Evolutionary conservation across 2,797 vertebrate species (phyloP), one percentile per base, ranked within the genome.

Genomic region (Sebastiscus albofasciatus): DNA sequence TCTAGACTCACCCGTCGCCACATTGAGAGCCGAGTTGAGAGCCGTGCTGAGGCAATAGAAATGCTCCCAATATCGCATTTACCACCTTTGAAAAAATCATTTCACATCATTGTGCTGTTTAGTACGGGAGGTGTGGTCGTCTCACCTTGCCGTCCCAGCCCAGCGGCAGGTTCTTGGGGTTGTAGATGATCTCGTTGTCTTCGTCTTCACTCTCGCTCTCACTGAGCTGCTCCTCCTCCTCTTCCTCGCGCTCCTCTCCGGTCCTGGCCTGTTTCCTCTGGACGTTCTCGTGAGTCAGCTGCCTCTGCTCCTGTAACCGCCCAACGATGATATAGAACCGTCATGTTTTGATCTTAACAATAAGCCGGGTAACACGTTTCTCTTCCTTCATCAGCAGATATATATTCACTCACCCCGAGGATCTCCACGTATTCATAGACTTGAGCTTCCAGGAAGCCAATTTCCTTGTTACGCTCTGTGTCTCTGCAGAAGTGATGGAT

Each of bases 151-250:
- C 98, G 4, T 99, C 98, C 98, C 98, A 99, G 70, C 98, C 98
- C 61, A 99, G 96, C 0, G 98, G 98, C 92, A 99, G 93, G 88
- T 99, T 99, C 92, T 99, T 99, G 87, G 98, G 98, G 89, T 99
- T 99, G 93, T 99, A 99, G 90, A 99, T 99, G 3, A 99, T 99
- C 90, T 99, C 98, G 2, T 99, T 99, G 89, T 99, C 98, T 77
- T 99, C 98, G 6, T 99, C 98, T 84, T 99, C 98, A 1, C 98
- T 99, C 87, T 99, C 98, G 0, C 98, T 99, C 90, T 99, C 98
- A 0, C 98, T 99, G 75, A 99, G 96, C 94, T 99, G 98, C 90
- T 99, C 98, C 22, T 99, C 98, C 52, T 99, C 98, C 73, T 99
- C 98, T 31, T 99, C 98, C 58, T 99, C 98, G 0, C 98, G 96